Percentiles rank a stretch among this genome's conserved stretches.
Conservation (phyloP, 2,113 vertebrate genomes). For the Pholis gunnellus region DNA sequence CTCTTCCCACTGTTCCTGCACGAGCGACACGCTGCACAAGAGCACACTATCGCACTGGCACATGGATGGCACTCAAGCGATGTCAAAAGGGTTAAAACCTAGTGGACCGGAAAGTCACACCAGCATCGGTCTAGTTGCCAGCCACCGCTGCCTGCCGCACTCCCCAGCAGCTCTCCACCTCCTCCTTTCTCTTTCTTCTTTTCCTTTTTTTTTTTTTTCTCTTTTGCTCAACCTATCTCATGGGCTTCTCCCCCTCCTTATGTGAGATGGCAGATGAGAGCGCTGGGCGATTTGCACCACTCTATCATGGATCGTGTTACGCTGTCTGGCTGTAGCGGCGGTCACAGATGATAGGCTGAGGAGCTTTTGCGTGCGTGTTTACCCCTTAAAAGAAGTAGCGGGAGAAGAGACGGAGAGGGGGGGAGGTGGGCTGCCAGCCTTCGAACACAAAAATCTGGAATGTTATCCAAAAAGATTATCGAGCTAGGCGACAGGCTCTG, state of each 20-base stretch:
- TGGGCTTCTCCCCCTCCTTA: slow-evolving; percentile 69
- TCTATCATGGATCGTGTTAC: slow-evolving; percentile 90
- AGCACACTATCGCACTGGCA: slow-evolving; percentile 61
- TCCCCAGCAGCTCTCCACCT: slow-evolving; percentile 72
- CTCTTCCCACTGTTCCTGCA: slow-evolving; percentile 74
- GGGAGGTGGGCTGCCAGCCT: slow-evolving; percentile 72
- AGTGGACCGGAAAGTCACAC: slow-evolving; percentile 80
- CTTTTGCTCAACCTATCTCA: slow-evolving; percentile 70
- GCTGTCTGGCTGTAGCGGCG: slow-evolving; percentile 86
- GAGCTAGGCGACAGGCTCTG: slow-evolving; percentile 46
- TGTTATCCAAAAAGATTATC: slow-evolving; percentile 48
- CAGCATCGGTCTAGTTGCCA: slow-evolving; percentile 79
- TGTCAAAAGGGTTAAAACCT: slow-evolving; percentile 82
- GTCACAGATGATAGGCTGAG: slow-evolving; percentile 91
- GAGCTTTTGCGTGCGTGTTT: slow-evolving; percentile 76
- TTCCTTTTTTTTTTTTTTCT: slow-evolving; percentile 1
- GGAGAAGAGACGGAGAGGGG: slow-evolving; percentile 64
- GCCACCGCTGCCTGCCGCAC: slow-evolving; percentile 79
- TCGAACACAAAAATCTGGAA: slow-evolving; percentile 52
- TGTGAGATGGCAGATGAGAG: slow-evolving; percentile 83
- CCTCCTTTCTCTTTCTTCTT: slow-evolving; percentile 75
- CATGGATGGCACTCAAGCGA: slow-evolving; percentile 71
- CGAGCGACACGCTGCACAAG: slow-evolving; percentile 61
- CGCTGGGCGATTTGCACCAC: slow-evolving; percentile 84
- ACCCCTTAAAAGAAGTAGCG: slow-evolving; percentile 67